These are phyloP conservation scores for Drosophila varians DNA, from an alignment of 1,140 invertebrate species.

Conservation along the genomic window DNA sequence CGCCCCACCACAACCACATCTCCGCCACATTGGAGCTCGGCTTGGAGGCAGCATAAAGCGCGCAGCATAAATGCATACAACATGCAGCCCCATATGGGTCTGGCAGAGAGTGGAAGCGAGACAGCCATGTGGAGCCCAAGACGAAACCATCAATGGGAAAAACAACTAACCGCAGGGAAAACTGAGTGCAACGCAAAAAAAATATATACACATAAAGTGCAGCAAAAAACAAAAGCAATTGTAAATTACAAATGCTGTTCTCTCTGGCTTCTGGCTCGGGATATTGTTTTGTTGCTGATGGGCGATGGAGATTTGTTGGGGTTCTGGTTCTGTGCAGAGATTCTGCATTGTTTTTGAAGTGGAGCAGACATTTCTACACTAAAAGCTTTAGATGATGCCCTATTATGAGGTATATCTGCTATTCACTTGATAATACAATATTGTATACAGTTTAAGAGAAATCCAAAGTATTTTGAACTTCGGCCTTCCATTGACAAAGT, in stretches of 20 bases:
- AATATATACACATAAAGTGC: slow-evolving; percentile 19
- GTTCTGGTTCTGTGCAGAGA: slow-evolving; percentile 41
- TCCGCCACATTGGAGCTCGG: not conserved
- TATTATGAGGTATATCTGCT: no score
- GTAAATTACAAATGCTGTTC: no score
- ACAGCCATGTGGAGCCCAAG: slow-evolving; percentile 45
- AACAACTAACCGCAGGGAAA: slow-evolving; percentile 61
- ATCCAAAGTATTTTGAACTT: not conserved
- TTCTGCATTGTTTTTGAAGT: slow-evolving; percentile 68
- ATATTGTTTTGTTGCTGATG: no score
- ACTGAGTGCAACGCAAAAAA: slow-evolving; percentile 45
- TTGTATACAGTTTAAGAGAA: no score
- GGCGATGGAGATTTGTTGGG: no score
- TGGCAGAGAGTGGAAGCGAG: slow-evolving; percentile 38
- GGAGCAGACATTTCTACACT: slow-evolving; percentile 43
- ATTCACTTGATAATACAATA: no score
- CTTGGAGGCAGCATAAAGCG: slow-evolving; percentile 62
- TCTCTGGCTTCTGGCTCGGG: no score
- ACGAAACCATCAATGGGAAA: slow-evolving; percentile 77
- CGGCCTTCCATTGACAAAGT: slow-evolving; percentile 45
- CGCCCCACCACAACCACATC: slow-evolving; percentile 32
- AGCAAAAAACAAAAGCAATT: slow-evolving; percentile 67
- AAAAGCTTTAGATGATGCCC: slow-evolving; percentile 9
- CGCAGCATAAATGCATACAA: not conserved
- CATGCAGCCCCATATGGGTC: slow-evolving; percentile 16